These are phyloP conservation scores for Onychostruthus taczanowskii DNA, from an alignment of 2,113 vertebrate species.

Conservation along the genomic window DNA sequence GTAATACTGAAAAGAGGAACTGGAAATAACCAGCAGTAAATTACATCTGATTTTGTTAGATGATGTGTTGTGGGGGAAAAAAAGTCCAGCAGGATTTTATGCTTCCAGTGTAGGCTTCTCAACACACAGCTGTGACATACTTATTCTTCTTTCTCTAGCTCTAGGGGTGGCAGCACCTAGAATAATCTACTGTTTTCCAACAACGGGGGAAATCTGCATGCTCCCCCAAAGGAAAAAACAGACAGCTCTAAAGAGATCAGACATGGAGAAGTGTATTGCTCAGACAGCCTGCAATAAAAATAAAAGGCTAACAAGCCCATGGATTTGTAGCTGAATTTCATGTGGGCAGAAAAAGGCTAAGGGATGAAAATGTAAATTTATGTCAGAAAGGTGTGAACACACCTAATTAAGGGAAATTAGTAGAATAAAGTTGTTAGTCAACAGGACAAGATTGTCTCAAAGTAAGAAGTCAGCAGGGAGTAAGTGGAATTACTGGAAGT, in stretches of 20 bases:
- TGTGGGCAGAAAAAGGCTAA: background rate
- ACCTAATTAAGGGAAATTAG: background rate
- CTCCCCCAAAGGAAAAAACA: background rate
- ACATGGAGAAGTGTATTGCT: background rate
- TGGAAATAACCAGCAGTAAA: background rate
- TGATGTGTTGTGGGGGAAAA: background rate
- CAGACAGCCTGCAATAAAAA: background rate
- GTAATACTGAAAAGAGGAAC: background rate
- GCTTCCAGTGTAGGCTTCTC: background rate
- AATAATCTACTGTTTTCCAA: background rate
- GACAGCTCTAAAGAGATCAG: background rate
- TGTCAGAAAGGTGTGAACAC: background rate
- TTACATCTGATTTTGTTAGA: background rate
- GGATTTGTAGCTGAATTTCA: background rate
- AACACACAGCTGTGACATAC: background rate
- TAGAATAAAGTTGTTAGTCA: background rate
- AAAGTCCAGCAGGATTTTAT: background rate
- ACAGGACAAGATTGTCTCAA: background rate
- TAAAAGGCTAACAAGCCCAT: background rate
- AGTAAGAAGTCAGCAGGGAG: background rate
- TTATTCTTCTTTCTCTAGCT: background rate
- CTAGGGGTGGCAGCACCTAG: background rate
- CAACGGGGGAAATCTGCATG: background rate
- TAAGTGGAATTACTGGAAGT: background rate
- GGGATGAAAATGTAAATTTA: background rate